A percentile compares a stretch with the other conserved stretches of the same genome.
phyloP scores from a whole-genome alignment of 92 coral and sea anemone genomes.

The Ricordea florida region DNA sequence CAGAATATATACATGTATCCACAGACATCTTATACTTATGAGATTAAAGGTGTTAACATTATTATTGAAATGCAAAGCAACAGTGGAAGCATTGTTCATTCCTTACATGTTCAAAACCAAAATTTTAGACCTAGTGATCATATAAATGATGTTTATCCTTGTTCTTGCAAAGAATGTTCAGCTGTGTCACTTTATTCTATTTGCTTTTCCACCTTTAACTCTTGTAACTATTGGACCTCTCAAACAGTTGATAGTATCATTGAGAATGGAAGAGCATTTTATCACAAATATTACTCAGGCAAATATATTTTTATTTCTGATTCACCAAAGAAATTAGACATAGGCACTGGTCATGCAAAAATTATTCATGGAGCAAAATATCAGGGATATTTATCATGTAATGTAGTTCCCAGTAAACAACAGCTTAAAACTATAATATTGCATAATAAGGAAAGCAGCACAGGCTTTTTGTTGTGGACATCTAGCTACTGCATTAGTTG shows the following conservation, averaged over 20 bases:
- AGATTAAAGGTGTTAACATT: constrained; percentile 42
- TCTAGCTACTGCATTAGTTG: constrained; percentile 41
- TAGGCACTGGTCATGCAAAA: constrained; percentile 32
- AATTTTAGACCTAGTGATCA: background rate
- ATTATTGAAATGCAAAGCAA: constrained; percentile 16
- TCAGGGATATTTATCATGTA: constrained; percentile 21
- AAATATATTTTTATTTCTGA: constrained; percentile 13
- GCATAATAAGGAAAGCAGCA: constrained; percentile 17
- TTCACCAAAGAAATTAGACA: constrained; percentile 37
- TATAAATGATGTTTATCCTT: background rate
- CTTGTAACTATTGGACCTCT: constrained; percentile 54
- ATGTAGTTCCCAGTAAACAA: constrained; percentile 13
- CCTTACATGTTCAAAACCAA: background rate
- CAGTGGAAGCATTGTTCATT: background rate
- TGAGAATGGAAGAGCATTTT: constrained; percentile 34
- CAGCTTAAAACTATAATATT: constrained; percentile 18
- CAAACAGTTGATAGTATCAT: constrained; percentile 23
- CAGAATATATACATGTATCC: background rate
- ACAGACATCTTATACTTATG: constrained; percentile 8
- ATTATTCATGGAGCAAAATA: constrained; percentile 16
- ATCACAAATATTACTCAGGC: constrained; percentile 18
- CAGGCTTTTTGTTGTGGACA: constrained; percentile 45
- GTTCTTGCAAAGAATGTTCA: constrained; percentile 25
- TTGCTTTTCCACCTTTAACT: constrained; percentile 47
- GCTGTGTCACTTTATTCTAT: constrained; percentile 45